Percentiles rank a stretch among this genome's conserved stretches.
phyloP scores from a whole-genome alignment of 1,140 invertebrate species.

The Lepeophtheirus salmonis region DNA sequence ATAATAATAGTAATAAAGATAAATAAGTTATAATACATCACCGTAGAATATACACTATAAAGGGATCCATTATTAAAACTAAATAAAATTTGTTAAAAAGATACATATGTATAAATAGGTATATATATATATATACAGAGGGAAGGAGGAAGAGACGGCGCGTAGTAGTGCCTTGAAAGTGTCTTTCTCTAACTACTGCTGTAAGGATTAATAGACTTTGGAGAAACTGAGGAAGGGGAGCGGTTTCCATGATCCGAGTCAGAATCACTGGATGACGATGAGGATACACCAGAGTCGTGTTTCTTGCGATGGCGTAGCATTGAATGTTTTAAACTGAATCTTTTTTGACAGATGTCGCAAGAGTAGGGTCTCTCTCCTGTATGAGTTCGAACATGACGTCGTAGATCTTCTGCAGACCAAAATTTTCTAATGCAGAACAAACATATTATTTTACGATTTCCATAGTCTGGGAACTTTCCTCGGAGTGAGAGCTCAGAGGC shows the following conservation, averaged over 20 bases:
- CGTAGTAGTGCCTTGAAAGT: too few species aligned
- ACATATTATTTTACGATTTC: slow-evolving; percentile 59
- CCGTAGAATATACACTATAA: background rate
- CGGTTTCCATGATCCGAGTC: background rate
- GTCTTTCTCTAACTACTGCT: too few species aligned
- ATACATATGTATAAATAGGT: background rate
- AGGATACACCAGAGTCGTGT: slow-evolving; percentile 29
- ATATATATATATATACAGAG: too few species aligned
- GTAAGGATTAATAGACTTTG: too few species aligned
- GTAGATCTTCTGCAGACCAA: slow-evolving; percentile 77
- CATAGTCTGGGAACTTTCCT: slow-evolving; percentile 61
- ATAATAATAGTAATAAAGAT: slow-evolving; percentile 27
- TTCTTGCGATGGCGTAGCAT: slow-evolving; percentile 79
- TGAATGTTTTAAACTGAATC: slow-evolving; percentile 78
- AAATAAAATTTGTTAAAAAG: background rate
- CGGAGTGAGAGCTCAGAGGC: slow-evolving; percentile 34
- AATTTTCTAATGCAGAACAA: slow-evolving; percentile 76
- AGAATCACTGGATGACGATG: slow-evolving; percentile 1
- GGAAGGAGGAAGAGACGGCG: too few species aligned
- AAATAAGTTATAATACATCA: background rate
- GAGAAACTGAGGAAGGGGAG: background rate
- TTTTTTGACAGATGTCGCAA: slow-evolving; percentile 39
- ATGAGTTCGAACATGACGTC: slow-evolving; percentile 74
- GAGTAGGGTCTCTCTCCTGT: slow-evolving; percentile 56
- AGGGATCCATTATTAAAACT: background rate